Evolutionary conservation across 1,140 invertebrate genomes (phyloP), one percentile per base, ranked within the genome.

Genomic region (Dendrolimus kikuchii): DNA sequence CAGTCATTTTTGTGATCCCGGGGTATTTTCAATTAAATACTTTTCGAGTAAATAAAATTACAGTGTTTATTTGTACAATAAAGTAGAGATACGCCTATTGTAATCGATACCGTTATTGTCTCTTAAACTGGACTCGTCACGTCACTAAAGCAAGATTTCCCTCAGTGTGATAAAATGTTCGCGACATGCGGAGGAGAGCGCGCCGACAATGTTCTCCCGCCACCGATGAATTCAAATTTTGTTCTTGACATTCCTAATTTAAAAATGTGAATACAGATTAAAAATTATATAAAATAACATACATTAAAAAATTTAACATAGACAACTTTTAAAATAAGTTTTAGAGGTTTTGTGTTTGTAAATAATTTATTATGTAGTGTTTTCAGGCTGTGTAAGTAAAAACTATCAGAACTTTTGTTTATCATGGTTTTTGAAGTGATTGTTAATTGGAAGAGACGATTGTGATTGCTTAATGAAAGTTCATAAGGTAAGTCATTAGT

Each of bases 81-180:
- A 43, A 52, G 55, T 52, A 43, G 40, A 23, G 45, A 23, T 23
- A 23, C 23, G 23, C 23, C 39, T 53, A 54, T 60, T 61, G 53
- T 53, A 53, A 53, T 62, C 57, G 59, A 57, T 56, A 64, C 53
- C 60, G 54, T 61, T 52, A 63, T 65, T 66, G 66, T 66, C 60
- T 62, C 64, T 65, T 59, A 66, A 62, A 65, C 53, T 68, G 60
- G 68, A 66, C 53, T 46, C 47, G 49, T 23, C 49, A 70, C 79
- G 60, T 64, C 79, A 57, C 79, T 82, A 77, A 58, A 49, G 51
- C 52, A 53, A 72, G 69, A 79, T 81, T 74, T 80, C 56, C 57
- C 66, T 77, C 79, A 82, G 79, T 82, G 68, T 74, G 79, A 82
- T 79, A 81, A 77, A 79, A 77, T 81, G 72, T 65, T 73, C 59